These are phyloP conservation scores for Drosophila picticornis DNA, from an alignment of 2,888 invertebrate species.

Conservation along the genomic window DNA sequence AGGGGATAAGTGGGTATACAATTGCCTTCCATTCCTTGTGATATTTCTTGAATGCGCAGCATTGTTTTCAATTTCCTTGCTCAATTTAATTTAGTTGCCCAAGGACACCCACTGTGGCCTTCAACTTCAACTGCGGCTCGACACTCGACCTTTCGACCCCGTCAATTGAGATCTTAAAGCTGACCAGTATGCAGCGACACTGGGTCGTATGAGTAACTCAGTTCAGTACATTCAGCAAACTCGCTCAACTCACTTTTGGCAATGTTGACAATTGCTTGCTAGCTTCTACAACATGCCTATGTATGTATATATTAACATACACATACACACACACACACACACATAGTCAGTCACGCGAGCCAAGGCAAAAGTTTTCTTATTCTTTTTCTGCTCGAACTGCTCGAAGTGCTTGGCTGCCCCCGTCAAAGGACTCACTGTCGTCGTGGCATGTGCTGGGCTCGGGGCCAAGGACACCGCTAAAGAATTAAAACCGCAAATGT, in stretches of 20 bases:
- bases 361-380: slow-evolving; percentile 55
- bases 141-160: background rate
- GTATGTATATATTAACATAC: slow-evolving; percentile 4
- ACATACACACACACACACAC: background rate
- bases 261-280: slow-evolving; percentile 38
- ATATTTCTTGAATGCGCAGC: slow-evolving; percentile 19
- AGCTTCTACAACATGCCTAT: slow-evolving; percentile 4
- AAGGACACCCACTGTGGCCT: background rate
- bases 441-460: slow-evolving; percentile 1
- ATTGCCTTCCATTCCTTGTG: slow-evolving; percentile 3
- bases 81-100: slow-evolving; percentile 24
- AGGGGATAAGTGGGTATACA: background rate
- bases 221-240: background rate
- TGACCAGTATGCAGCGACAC: background rate
- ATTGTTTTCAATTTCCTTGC: slow-evolving; percentile 44
- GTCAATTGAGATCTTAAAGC: background rate
- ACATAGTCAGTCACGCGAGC: slow-evolving; percentile 15
- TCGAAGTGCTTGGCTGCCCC: slow-evolving; percentile 54
- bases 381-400: slow-evolving; percentile 61
- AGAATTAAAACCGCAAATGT: slow-evolving; percentile 84
- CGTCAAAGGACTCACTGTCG: slow-evolving; percentile 44
- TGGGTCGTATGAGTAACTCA: slow-evolving; percentile 33
- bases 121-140: background rate
- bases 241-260: slow-evolving; percentile 9
- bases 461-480: slow-evolving; percentile 53